These are phyloP conservation scores for Protaetia brevitarsis DNA, from an alignment of 1,140 invertebrate genomes.

Conservation along the genomic window DNA sequence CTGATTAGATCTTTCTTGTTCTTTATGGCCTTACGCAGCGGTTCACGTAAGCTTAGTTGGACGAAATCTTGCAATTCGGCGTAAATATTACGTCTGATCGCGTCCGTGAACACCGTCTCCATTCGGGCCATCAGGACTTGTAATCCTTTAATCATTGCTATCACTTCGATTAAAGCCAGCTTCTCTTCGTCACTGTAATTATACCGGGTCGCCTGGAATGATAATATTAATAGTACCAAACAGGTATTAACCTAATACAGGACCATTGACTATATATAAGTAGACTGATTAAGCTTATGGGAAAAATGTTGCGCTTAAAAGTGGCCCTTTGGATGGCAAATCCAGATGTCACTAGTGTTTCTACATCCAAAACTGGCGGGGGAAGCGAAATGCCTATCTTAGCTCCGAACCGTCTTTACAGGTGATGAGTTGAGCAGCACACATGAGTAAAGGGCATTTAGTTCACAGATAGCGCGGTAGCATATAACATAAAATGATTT, in stretches of 20 bases:
- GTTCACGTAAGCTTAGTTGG: slow-evolving; percentile 85
- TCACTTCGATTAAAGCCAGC: slow-evolving; percentile 96
- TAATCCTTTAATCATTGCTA: slow-evolving; percentile 98
- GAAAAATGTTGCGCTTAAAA: no score
- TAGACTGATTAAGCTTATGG: no score
- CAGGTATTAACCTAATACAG: no score
- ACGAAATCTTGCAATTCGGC: slow-evolving; percentile 98
- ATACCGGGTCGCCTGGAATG: slow-evolving; percentile 79
- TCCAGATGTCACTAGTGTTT: no score
- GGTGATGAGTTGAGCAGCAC: no score
- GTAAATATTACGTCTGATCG: slow-evolving; percentile 92
- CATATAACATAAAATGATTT: no score
- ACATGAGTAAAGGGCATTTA: no score
- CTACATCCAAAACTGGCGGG: no score
- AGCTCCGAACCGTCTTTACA: no score
- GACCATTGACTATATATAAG: not conserved
- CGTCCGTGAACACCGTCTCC: slow-evolving; percentile 96
- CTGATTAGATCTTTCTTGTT: slow-evolving; percentile 97
- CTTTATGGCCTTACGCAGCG: slow-evolving; percentile 93
- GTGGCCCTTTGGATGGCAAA: no score
- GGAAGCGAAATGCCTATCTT: no score
- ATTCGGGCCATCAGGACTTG: slow-evolving; percentile 97
- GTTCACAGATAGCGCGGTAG: no score
- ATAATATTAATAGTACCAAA: slow-evolving; percentile 37
- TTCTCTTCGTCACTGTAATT: slow-evolving; percentile 98